These are phyloP conservation scores for Clinocottus analis DNA, from an alignment of 2,113 vertebrate genomes.

Conservation along the genomic window DNA sequence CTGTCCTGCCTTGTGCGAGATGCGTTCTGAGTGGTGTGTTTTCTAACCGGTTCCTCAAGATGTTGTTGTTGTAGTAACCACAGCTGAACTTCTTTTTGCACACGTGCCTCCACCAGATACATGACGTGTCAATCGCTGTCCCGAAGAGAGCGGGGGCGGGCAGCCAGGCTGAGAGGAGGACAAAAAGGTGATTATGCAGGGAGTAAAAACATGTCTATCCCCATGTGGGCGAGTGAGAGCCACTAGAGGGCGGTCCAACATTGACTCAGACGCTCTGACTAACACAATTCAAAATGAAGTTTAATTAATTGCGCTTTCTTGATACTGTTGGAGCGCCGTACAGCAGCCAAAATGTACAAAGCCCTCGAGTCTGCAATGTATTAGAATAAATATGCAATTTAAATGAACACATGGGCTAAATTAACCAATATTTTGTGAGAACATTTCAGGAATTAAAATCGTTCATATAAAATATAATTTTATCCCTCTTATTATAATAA, in stretches of 20 bases:
- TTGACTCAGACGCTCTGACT: not conserved
- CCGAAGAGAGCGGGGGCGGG: constrained; percentile 92
- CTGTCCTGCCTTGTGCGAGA: not conserved
- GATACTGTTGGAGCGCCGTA: not conserved
- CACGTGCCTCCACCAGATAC: constrained; percentile 87
- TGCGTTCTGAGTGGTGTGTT: not conserved
- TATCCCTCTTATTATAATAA: not conserved
- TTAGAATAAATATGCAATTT: not conserved
- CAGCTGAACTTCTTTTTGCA: constrained; percentile 87
- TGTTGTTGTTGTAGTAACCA: constrained; percentile 91
- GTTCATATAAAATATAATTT: not conserved
- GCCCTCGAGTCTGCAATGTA: not conserved
- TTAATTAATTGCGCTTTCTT: not conserved
- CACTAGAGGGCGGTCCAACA: constrained; percentile 57
- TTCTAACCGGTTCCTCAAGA: constrained; percentile 89
- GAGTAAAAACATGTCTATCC: not conserved
- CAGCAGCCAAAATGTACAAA: not conserved
- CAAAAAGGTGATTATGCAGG: not conserved
- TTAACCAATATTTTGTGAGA: not conserved
- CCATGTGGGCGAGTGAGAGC: not conserved
- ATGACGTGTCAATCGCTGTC: constrained; percentile 90
- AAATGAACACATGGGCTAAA: not conserved
- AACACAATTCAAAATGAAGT: not conserved
- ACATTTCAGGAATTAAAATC: not conserved
- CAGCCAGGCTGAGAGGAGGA: constrained; percentile 88